Conservation (phyloP, 2,888 invertebrate species). For the Atethmia centrago region DNA sequence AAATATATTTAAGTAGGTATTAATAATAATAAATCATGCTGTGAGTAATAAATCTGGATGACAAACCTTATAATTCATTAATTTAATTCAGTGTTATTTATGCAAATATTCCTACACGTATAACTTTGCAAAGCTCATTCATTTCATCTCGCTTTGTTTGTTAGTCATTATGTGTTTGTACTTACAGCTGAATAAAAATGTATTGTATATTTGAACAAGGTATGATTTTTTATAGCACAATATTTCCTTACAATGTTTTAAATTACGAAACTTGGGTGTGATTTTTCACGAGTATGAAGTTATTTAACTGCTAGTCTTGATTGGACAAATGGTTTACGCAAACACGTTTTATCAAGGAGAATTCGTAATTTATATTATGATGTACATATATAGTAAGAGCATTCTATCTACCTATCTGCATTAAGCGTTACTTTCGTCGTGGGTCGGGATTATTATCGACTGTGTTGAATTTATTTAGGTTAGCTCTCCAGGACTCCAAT, state of each 20-base stretch:
- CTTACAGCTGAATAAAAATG: not conserved
- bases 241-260: not conserved
- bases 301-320: too few species aligned
- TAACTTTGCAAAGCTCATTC: slow-evolving; percentile 25
- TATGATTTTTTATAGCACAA: too few species aligned
- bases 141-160: slow-evolving; percentile 19
- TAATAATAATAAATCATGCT: slow-evolving; percentile 20
- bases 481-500: not conserved
- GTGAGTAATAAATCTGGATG: not conserved
- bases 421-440: too few species aligned
- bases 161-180: not conserved
- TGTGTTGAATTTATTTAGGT: not conserved
- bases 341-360: too few species aligned
- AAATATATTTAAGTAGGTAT: not conserved
- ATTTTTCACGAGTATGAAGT: not conserved
- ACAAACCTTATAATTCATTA: slow-evolving; percentile 8
- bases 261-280: not conserved
- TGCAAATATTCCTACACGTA: slow-evolving; percentile 12
- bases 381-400: too few species aligned
- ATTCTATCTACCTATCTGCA: too few species aligned
- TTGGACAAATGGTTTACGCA: too few species aligned
- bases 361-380: too few species aligned
- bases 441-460: not conserved
- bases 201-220: not conserved
- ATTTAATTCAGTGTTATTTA: slow-evolving; percentile 33